Conservation (phyloP, 1,140 invertebrate genomes). For the Ganaspis sp. region DNA sequence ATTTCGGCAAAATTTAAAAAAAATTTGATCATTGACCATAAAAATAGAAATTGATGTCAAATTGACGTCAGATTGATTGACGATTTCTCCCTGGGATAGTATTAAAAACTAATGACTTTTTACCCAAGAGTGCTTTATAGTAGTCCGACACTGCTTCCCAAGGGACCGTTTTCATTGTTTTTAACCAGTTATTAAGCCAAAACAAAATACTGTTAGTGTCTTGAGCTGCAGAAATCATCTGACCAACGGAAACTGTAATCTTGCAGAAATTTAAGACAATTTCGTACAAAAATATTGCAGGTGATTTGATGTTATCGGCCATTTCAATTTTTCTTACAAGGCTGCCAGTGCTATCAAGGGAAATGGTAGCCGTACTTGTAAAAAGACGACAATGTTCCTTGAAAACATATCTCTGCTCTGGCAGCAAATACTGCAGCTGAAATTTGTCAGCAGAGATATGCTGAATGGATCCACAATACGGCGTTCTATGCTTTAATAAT, state of each 20-base stretch:
- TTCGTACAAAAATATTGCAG: conserved; percentile 42
- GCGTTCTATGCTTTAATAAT: neutral
- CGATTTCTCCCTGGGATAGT: too few relatives aligned
- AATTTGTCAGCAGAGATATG: neutral
- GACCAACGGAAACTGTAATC: conserved; percentile 26
- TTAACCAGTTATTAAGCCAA: conserved; percentile 33
- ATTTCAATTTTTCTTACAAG: conserved; percentile 8
- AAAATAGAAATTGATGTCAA: too few relatives aligned
- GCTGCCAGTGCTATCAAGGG: conserved; percentile 36
- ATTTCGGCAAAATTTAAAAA: too few relatives aligned
- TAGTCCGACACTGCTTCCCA: conserved; percentile 34
- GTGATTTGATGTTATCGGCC: conserved; percentile 11
- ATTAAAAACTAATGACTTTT: conserved; percentile 36
- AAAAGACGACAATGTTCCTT: neutral
- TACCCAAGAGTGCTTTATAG: conserved; percentile 36
- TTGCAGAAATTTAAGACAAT: conserved; percentile 41
- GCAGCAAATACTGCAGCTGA: neutral
- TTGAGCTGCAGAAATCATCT: conserved; percentile 40
- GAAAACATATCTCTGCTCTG: neutral
- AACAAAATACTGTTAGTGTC: conserved; percentile 16
- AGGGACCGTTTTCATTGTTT: neutral
- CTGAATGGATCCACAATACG: neutral
- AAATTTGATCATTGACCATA: too few relatives aligned
- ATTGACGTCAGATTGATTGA: too few relatives aligned
- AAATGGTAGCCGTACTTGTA: neutral